Evolutionary conservation across 2,888 invertebrate species (phyloP), one percentile per base, ranked within the genome.

Genomic region (Drosophila nigricruria): DNA sequence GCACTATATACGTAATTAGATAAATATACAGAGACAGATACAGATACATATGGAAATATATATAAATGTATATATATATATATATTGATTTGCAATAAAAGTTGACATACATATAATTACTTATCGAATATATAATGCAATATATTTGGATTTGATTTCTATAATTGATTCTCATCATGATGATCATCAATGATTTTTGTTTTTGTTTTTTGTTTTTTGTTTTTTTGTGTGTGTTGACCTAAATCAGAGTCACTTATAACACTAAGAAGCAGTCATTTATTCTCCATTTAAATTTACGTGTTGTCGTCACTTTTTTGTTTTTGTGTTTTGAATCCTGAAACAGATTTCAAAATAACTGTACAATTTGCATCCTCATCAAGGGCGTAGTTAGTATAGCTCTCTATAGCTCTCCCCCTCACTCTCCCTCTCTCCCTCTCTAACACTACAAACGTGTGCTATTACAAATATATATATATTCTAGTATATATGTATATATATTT

Each of bases 221-320:
- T 34, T 49, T 68, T 68, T 14, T 71, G 56, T 70, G 42, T 73
- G 71, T 81, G 61, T 87, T 81, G 80, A 81, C 79, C 82, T 77
- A 82, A 89, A 84, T 88, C 80, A 82, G 82, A 79, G 81, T 80
- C 82, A 82, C 88, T 85, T 89, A 89, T 86, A 82, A 81, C 66
- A 88, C 91, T 92, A 92, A 91, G 90, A 92, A 91, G 92, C 92
- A 92, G 92, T 92, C 92, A 92, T 91, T 91, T 92, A 89, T 92
- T 92, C 92, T 92, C 92, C 92, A 87, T 87, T 91, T 91, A 91
- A 90, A 90, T 85, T 82, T 90, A 87, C 79, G 82, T 82, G 73
- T 78, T 87, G 88, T 87, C 88, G 86, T 82, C 89, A 89, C 81
- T 66, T 69, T 69, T 91, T 91, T 65, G 65, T 65, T 66, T 66